Evolutionary conservation across 2,113 vertebrate genomes (phyloP).

Genomic region (Tragelaphus scriptus): DNA sequence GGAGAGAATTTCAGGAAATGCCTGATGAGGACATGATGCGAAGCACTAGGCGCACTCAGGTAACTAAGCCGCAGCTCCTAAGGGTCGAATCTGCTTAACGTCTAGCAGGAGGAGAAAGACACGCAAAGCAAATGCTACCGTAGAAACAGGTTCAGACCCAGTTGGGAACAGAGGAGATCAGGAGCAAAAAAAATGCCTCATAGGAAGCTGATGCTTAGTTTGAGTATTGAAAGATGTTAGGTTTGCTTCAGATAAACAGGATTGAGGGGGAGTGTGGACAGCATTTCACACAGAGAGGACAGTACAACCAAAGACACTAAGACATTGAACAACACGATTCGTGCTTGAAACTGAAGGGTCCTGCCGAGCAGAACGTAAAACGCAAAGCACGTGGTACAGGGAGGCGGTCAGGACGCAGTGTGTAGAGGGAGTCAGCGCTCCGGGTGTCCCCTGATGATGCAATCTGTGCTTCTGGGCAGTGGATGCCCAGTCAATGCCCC

Average conservation of each 20-base stretch:
- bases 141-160: background rate
- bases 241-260: background rate
- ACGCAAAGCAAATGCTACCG: background rate
- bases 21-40: background rate
- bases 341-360: background rate
- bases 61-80: background rate
- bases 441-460: background rate
- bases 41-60: too few species aligned
- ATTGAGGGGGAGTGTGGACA: background rate
- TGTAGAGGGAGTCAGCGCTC: background rate
- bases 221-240: background rate
- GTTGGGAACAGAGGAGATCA: background rate
- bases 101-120: background rate
- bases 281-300: background rate
- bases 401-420: background rate
- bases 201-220: background rate
- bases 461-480: background rate
- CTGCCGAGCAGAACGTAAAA: background rate
- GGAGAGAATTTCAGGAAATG: background rate
- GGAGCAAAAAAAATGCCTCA: background rate
- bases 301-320: background rate
- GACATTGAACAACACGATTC: background rate
- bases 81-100: background rate
- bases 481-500: background rate
- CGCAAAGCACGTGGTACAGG: background rate